These are phyloP conservation scores for Halisarca cf. caerulea DNA, from an alignment of 37 sponge, comb jelly and placozoan genomes.

Conservation along the genomic window DNA sequence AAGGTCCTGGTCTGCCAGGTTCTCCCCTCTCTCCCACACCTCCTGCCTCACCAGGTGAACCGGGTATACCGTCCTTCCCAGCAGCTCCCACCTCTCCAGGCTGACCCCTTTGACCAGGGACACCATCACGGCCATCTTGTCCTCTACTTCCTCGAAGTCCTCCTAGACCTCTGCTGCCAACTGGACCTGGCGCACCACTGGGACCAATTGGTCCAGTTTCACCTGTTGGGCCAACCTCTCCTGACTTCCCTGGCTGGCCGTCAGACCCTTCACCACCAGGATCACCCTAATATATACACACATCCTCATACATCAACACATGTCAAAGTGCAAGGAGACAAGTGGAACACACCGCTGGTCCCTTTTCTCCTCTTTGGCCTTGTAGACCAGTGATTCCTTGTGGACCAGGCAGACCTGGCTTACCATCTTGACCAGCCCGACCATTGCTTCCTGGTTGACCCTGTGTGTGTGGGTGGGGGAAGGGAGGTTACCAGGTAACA, in stretches of 20 bases:
- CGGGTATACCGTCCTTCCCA: slow-evolving; percentile 18
- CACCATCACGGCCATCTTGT: background rate
- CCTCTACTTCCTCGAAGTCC: background rate
- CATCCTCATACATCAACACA: background rate
- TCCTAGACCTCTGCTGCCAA: background rate
- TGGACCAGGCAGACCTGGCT: slow-evolving; percentile 17
- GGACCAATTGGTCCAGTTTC: slow-evolving; percentile 11
- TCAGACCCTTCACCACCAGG: slow-evolving; percentile 20
- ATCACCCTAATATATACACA: slow-evolving; percentile 8
- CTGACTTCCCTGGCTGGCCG: slow-evolving; percentile 2
- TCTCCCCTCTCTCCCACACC: background rate
- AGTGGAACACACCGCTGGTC: background rate
- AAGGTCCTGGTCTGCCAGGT: background rate
- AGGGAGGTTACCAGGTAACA: background rate
- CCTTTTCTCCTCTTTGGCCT: slow-evolving; percentile 29
- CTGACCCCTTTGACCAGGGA: background rate
- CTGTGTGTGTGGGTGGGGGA: background rate
- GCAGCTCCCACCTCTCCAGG: background rate
- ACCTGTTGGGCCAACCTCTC: slow-evolving; percentile 4
- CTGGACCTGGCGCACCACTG: slow-evolving; percentile 3
- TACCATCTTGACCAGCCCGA: background rate
- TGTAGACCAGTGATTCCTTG: background rate
- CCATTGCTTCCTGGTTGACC: background rate
- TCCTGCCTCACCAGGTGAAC: slow-evolving; percentile 10
- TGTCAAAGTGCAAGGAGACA: background rate